These are phyloP conservation scores for Drosophila melanosoma DNA, from an alignment of 2,888 invertebrate genomes.

Conservation along the genomic window DNA sequence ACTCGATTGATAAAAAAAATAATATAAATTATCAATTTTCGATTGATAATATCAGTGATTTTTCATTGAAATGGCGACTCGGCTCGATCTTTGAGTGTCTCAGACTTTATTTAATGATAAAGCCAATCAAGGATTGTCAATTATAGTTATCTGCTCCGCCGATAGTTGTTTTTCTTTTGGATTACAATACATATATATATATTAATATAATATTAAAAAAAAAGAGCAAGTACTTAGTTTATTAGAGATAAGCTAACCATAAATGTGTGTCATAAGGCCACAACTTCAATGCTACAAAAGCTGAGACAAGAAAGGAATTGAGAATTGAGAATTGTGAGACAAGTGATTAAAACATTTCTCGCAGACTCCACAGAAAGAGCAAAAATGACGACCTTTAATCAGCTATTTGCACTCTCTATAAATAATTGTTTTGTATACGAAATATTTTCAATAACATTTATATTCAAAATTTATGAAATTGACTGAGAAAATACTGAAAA, in stretches of 20 bases:
- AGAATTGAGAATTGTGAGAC: slow-evolving; percentile 28
- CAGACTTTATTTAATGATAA: slow-evolving; percentile 58
- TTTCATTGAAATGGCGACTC: slow-evolving; percentile 42
- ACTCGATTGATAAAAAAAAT: slow-evolving; percentile 27
- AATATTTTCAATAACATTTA: not conserved
- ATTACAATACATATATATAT: not conserved
- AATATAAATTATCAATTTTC: not conserved
- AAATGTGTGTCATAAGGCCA: slow-evolving; percentile 80
- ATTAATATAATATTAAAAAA: not conserved
- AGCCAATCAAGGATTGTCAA: slow-evolving; percentile 31
- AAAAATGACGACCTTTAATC: not conserved
- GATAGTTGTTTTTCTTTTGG: slow-evolving; percentile 9
- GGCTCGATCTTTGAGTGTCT: slow-evolving; percentile 24
- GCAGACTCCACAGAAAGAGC: not conserved
- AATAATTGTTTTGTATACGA: not conserved
- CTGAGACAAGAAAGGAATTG: slow-evolving; percentile 47
- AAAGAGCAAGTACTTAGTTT: slow-evolving; percentile 29
- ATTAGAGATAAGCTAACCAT: slow-evolving; percentile 70
- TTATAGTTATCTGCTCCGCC: slow-evolving; percentile 36
- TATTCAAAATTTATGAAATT: not conserved
- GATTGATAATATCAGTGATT: slow-evolving; percentile 41
- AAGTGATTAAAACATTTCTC: slow-evolving; percentile 28
- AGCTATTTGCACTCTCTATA: not conserved
- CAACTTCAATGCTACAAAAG: slow-evolving; percentile 74
- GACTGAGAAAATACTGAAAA: too few relatives aligned